phyloP scores from a whole-genome alignment of 2,888 invertebrate species.

The Andrena minutula region DNA sequence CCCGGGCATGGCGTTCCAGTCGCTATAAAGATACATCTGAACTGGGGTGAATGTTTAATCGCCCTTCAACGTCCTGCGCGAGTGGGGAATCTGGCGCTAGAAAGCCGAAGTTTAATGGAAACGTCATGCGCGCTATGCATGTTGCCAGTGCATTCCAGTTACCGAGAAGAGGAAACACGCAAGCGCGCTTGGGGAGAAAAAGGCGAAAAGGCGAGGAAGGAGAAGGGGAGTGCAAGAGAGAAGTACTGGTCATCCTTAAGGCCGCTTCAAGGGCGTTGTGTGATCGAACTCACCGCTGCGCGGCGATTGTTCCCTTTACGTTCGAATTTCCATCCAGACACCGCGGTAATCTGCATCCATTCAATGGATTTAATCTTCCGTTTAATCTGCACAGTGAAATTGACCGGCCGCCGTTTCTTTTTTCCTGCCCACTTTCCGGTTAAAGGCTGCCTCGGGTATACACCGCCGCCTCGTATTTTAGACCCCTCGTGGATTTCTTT shows the following conservation, averaged over 20 bases:
- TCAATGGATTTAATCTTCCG: not conserved
- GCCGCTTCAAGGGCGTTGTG: conserved; percentile 35
- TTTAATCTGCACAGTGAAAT: conserved; percentile 3
- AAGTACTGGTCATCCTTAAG: conserved; percentile 35
- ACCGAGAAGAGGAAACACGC: not conserved
- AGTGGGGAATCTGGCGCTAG: not conserved
- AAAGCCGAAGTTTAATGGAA: conserved; percentile 37
- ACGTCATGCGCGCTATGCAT: conserved; percentile 8
- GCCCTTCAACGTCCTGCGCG: conserved; percentile 28
- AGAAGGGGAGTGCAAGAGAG: not conserved
- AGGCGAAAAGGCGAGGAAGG: not conserved
- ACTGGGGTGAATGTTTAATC: conserved; percentile 15
- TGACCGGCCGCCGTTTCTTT: not conserved
- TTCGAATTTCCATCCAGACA: conserved; percentile 25
- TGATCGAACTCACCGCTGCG: conserved; percentile 20
- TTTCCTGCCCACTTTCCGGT: not conserved
- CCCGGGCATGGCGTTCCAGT: not conserved
- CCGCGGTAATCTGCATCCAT: not conserved
- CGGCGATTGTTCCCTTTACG: conserved; percentile 27
- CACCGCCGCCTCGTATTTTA: not conserved
- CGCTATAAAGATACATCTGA: not conserved
- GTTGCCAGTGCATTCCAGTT: not conserved
- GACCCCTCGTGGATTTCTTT: not conserved
- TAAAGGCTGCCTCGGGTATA: not conserved
- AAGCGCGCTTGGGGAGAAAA: not conserved